Conservation (phyloP, 1,140 invertebrate genomes). For the Rhyzopertha dominica region DNA sequence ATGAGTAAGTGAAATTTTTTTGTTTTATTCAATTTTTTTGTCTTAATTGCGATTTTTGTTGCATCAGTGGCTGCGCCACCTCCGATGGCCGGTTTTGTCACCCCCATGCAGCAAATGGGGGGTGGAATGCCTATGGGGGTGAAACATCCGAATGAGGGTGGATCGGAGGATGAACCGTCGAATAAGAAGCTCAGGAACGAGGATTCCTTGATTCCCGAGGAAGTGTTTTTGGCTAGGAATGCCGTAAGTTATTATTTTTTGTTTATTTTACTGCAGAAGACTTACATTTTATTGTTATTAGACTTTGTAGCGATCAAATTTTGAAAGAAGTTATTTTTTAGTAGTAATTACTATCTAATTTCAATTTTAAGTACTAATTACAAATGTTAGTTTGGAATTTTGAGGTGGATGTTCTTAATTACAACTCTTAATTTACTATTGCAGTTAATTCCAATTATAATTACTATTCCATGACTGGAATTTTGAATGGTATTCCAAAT, state of each 20-base stretch:
- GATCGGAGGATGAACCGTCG: slow-evolving; percentile 75
- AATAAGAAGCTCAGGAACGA: slow-evolving; percentile 87
- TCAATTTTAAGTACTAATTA: no score
- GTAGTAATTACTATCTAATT: no score
- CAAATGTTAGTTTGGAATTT: no score
- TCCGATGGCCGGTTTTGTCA: slow-evolving; percentile 48
- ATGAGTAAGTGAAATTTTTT: slow-evolving; percentile 49
- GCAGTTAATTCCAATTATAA: no score
- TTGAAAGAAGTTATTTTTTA: no score
- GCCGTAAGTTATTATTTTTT: slow-evolving; percentile 26
- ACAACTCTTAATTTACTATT: no score
- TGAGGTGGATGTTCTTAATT: no score
- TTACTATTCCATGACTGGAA: no score
- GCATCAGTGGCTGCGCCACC: slow-evolving; percentile 46
- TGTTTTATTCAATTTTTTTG: slow-evolving; percentile 18
- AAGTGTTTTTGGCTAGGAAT: slow-evolving; percentile 70
- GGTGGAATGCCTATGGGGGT: slow-evolving; percentile 46
- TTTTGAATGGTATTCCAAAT: no score
- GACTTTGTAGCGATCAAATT: no score
- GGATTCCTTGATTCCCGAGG: slow-evolving; percentile 87
- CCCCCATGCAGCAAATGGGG: slow-evolving; percentile 45
- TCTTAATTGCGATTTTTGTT: slow-evolving; percentile 6
- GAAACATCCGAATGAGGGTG: slow-evolving; percentile 48
- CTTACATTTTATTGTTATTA: no score
- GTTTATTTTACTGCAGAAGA: no score